Percentiles rank a stretch among this genome's conserved stretches.
These are phyloP conservation scores for Crax fasciolata DNA, from an alignment of 2,797 vertebrate genomes.

Conservation along the genomic window DNA sequence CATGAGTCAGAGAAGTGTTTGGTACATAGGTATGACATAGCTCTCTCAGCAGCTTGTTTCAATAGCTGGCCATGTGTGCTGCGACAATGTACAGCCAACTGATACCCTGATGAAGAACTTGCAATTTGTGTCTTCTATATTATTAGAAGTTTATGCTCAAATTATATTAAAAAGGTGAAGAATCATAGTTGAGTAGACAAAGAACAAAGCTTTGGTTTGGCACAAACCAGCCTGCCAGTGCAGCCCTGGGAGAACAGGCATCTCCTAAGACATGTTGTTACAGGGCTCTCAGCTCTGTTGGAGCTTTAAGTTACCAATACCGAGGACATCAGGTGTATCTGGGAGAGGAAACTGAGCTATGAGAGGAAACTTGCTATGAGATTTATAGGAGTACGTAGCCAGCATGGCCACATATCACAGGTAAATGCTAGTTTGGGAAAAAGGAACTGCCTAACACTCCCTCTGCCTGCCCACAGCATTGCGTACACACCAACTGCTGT, in stretches of 20 bases:
- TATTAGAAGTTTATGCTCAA: neutral
- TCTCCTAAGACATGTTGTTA: neutral
- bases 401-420: fast-evolving
- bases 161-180: neutral
- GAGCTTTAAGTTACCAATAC: neutral
- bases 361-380: neutral
- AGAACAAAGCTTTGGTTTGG: neutral
- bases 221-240: neutral
- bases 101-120: neutral
- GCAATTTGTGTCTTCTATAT: neutral
- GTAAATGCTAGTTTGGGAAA: neutral
- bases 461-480: neutral
- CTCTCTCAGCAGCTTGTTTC: slow-evolving; percentile 25
- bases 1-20: slow-evolving; percentile 25
- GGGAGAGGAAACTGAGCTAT: neutral
- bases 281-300: neutral
- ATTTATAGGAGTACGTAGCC: neutral
- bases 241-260: neutral
- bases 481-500: neutral
- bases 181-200: neutral
- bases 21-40: neutral
- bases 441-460: fast-evolving
- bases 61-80: neutral
- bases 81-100: neutral
- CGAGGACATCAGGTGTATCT: neutral